These are phyloP conservation scores for Drosophila ambigua DNA, from an alignment of 1,140 invertebrate species.

Conservation along the genomic window DNA sequence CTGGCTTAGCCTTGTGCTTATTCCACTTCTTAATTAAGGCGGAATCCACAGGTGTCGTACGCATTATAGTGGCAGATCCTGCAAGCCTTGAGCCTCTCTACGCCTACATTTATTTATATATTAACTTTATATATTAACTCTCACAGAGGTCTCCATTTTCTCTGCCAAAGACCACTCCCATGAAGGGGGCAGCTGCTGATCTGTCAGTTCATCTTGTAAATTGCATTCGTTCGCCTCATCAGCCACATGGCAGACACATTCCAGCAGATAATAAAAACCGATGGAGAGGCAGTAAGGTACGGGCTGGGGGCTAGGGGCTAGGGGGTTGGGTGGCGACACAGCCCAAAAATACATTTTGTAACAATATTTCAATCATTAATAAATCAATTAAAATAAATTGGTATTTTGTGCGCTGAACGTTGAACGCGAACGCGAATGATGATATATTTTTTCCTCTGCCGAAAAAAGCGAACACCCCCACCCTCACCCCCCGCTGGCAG, in stretches of 20 bases:
- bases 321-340: not conserved
- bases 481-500: conserved; percentile 7
- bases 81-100: too few species aligned
- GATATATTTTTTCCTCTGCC: conserved; percentile 42
- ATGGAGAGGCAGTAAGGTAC: not conserved
- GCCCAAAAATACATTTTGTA: conserved; percentile 58
- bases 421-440: conserved; percentile 39
- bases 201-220: conserved; percentile 36
- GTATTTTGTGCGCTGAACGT: conserved; percentile 80
- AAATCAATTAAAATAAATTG: conserved; percentile 83
- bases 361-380: conserved; percentile 80
- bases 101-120: too few species aligned
- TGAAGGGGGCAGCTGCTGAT: not conserved
- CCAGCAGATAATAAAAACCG: conserved; percentile 23
- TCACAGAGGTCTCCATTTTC: too few species aligned
- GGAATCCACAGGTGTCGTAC: too few species aligned
- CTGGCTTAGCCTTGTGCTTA: too few species aligned
- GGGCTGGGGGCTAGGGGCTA: not conserved
- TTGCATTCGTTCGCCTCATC: conserved; percentile 32
- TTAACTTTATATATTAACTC: too few species aligned
- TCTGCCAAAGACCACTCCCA: too few species aligned
- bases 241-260: conserved; percentile 8
- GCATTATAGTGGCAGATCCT: too few species aligned
- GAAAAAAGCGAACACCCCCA: not conserved
- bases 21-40: too few species aligned